phyloP scores from a whole-genome alignment of 1,140 invertebrate genomes.

The Archegozetes longisetosus region DNA sequence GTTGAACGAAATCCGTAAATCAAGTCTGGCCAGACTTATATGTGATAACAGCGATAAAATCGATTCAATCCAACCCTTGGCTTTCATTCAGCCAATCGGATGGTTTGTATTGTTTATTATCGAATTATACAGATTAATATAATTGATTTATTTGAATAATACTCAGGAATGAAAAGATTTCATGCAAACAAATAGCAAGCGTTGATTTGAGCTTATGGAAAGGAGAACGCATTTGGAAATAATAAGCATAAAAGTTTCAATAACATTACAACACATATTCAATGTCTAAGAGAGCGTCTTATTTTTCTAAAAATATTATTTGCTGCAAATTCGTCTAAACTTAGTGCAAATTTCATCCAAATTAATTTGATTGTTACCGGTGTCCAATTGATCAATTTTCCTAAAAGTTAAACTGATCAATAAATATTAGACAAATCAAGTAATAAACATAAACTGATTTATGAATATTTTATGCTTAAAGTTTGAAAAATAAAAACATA shows the following conservation, averaged over 20 bases:
- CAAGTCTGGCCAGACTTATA: slow-evolving; percentile 68
- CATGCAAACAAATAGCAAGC: slow-evolving; percentile 8
- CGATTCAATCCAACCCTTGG: slow-evolving; percentile 11
- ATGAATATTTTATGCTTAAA: no score
- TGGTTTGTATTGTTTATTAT: not conserved
- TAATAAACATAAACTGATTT: no score
- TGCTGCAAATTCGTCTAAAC: no score
- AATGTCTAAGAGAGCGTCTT: no score
- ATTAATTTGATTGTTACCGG: no score
- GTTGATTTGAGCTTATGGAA: slow-evolving; percentile 10
- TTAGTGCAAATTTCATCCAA: no score
- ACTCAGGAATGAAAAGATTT: slow-evolving; percentile 4
- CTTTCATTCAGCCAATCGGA: slow-evolving; percentile 4
- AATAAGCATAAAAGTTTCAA: not conserved
- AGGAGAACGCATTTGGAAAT: slow-evolving; percentile 9
- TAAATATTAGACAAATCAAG: no score
- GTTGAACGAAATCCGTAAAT: slow-evolving; percentile 73
- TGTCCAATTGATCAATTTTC: no score
- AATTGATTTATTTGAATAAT: not conserved
- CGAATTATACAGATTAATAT: not conserved
- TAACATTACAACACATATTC: no score
- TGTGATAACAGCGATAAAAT: slow-evolving; percentile 73
- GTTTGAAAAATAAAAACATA: no score
- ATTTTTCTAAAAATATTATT: no score
- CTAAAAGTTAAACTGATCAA: no score